phyloP scores from a whole-genome alignment of 1,140 invertebrate genomes.

The Melipona quadrifasciata region DNA sequence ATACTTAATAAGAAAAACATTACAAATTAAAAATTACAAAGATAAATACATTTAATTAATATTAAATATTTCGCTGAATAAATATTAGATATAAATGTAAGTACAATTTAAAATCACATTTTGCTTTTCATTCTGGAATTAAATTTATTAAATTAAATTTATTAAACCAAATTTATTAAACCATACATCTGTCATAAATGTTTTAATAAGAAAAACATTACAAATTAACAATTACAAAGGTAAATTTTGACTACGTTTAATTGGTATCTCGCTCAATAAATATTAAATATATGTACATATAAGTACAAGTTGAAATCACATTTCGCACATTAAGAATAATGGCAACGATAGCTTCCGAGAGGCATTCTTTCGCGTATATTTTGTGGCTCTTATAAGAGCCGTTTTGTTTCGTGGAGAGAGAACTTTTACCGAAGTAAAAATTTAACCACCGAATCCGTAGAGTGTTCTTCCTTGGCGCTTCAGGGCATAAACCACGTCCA shows the following conservation, averaged over 20 bases:
- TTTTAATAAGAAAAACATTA: not conserved
- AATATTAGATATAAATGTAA: no score
- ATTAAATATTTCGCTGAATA: no score
- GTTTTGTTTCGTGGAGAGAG: not conserved
- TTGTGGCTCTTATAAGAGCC: slow-evolving; percentile 62
- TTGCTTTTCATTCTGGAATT: not conserved
- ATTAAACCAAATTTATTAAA: no score
- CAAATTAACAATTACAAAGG: not conserved
- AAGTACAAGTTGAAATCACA: not conserved
- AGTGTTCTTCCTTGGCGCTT: slow-evolving; percentile 64
- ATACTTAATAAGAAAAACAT: no score
- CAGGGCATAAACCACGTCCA: slow-evolving; percentile 80
- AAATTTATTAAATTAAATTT: no score
- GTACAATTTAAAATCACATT: not conserved
- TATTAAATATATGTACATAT: not conserved
- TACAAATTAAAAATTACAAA: no score
- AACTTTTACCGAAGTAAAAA: not conserved
- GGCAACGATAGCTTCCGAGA: not conserved
- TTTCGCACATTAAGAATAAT: not conserved
- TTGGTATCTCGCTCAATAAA: not conserved
- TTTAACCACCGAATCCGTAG: slow-evolving; percentile 77
- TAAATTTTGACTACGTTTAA: not conserved
- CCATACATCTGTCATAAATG: not conserved
- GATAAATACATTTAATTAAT: no score
- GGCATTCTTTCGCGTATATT: not conserved